phyloP scores from a whole-genome alignment of 2,113 vertebrate species.

The Aplodontia rufa region DNA sequence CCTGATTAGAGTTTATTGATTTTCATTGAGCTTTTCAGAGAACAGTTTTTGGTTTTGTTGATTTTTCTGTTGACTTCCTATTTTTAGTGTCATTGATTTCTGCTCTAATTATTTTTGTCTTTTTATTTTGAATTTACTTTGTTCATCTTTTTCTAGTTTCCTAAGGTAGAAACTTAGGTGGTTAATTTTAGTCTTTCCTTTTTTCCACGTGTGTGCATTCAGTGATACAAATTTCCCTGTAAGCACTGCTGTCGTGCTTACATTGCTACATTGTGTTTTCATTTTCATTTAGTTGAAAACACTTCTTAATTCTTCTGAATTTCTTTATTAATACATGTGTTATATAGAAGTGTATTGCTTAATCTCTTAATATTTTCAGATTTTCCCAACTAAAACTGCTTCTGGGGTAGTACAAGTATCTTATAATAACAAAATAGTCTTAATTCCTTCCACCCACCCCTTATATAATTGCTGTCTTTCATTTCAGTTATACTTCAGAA shows the following conservation, averaged over 20 bases:
- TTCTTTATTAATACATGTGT: not conserved
- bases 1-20: not conserved
- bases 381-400: not conserved
- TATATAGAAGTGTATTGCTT: not conserved
- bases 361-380: not conserved
- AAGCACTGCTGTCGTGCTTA: not conserved
- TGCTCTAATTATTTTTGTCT: not conserved
- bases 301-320: not conserved
- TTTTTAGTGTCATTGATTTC: not conserved
- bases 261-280: not conserved
- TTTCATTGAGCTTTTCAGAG: not conserved
- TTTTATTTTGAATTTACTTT: not conserved
- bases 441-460: not conserved
- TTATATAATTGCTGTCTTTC: not conserved
- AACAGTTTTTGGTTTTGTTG: not conserved
- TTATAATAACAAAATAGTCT: not conserved
- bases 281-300: not conserved
- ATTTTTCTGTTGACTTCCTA: not conserved
- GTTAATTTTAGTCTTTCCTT: not conserved
- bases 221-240: not conserved
- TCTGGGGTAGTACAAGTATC: not conserved
- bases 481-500: not conserved
- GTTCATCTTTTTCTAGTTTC: not conserved
- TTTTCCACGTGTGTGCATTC: not conserved
- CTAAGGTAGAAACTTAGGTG: not conserved